phyloP scores from a whole-genome alignment of 2,888 invertebrate genomes.

The Cordilura impudica region DNA sequence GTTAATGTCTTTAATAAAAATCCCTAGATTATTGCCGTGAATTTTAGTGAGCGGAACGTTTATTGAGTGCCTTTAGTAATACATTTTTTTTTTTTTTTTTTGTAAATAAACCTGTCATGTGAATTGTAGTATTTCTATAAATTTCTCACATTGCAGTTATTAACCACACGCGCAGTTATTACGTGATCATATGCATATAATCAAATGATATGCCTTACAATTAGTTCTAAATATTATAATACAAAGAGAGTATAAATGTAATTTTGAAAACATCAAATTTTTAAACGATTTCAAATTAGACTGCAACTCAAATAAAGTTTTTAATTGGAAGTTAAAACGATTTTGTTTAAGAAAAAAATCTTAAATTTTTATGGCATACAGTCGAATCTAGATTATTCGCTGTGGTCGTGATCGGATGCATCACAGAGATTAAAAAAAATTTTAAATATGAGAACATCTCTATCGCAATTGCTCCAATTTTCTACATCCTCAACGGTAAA shows the following conservation, averaged over 20 bases:
- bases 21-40: neutral
- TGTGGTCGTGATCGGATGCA: too few species aligned
- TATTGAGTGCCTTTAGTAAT: conserved; percentile 33
- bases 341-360: too few species aligned
- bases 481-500: too few species aligned
- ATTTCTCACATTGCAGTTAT: conserved; percentile 25
- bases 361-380: too few species aligned
- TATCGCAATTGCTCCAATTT: too few species aligned
- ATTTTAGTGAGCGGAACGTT: conserved; percentile 3
- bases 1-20: neutral
- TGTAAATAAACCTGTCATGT: conserved; percentile 15
- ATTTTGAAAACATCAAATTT: neutral
- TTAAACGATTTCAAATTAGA: neutral
- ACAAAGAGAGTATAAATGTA: neutral
- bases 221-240: neutral
- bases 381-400: too few species aligned
- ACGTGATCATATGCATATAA: conserved; percentile 40
- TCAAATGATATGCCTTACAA: neutral
- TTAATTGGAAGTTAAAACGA: too few species aligned
- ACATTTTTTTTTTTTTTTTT: neutral
- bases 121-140: conserved; percentile 30
- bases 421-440: too few species aligned
- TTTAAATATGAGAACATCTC: too few species aligned
- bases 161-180: conserved; percentile 45
- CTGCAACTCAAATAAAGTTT: too few species aligned